These are phyloP conservation scores for Megaleporinus macrocephalus DNA, from an alignment of 2,113 vertebrate genomes.

Conservation along the genomic window DNA sequence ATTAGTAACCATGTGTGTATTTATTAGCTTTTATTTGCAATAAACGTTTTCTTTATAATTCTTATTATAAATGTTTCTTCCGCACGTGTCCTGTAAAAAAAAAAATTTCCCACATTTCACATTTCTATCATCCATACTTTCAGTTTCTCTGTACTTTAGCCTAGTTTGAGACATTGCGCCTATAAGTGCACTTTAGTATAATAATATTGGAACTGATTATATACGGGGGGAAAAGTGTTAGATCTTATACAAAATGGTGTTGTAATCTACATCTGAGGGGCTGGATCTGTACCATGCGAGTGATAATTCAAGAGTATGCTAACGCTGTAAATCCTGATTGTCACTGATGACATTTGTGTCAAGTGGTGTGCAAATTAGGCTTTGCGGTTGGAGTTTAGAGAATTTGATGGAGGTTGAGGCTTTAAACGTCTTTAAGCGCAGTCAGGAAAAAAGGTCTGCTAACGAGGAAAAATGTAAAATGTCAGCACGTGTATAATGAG, in stretches of 20 bases:
- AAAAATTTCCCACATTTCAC: no score
- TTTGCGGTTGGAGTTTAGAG: constrained; percentile 36
- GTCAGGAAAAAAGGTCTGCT: constrained; percentile 27
- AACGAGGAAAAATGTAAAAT: constrained; percentile 54
- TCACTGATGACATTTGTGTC: constrained; percentile 59
- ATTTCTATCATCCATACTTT: neutral
- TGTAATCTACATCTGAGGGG: neutral
- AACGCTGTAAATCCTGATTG: constrained; percentile 46
- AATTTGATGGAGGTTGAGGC: constrained; percentile 40
- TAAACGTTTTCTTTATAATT: no score
- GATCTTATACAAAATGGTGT: neutral
- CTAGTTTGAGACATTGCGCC: no score
- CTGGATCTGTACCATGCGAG: neutral
- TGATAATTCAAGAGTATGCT: constrained; percentile 12
- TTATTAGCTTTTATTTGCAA: no score
- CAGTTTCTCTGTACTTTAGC: neutral
- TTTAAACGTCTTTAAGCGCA: constrained; percentile 42
- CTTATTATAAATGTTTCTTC: no score
- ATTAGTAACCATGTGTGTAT: no score
- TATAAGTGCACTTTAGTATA: no score
- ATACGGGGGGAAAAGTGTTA: neutral
- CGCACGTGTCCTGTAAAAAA: no score
- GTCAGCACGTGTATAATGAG: constrained; percentile 61
- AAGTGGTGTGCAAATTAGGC: constrained; percentile 49
- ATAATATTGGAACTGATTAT: neutral